These are phyloP conservation scores for Drosophila elegans DNA, from an alignment of 1,140 invertebrate genomes.

Conservation along the genomic window DNA sequence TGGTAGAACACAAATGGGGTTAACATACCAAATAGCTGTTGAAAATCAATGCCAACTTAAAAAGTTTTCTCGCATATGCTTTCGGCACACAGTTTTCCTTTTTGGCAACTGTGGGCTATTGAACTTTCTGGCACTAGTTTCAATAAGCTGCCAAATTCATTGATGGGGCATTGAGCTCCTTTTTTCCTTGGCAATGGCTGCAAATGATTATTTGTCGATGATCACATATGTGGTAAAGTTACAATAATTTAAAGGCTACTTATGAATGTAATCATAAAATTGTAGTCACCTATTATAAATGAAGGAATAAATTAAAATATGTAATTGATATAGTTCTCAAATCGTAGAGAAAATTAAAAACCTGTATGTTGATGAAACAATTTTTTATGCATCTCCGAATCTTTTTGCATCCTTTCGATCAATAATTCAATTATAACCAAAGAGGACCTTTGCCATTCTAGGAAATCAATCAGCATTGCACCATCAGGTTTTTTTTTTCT, in stretches of 20 bases:
- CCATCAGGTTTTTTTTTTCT: conserved; percentile 3
- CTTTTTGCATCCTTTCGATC: conserved; percentile 1
- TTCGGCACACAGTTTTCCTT: conserved; percentile 13
- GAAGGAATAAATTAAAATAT: too few species aligned
- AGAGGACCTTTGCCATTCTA: conserved; percentile 17
- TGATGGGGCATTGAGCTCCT: conserved; percentile 7
- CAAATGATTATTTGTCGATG: conserved; percentile 18
- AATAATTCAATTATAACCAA: conserved; percentile 34
- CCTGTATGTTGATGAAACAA: too few species aligned
- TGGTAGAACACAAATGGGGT: conserved; percentile 24
- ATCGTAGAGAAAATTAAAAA: too few species aligned
- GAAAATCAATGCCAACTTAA: conserved; percentile 54
- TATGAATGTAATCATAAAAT: neutral
- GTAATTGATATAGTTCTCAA: too few species aligned
- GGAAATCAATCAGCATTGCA: conserved; percentile 32
- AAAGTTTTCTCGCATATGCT: conserved; percentile 55
- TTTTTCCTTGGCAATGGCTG: conserved; percentile 14
- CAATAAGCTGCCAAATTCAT: conserved; percentile 31
- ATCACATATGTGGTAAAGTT: neutral
- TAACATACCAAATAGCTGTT: conserved; percentile 15
- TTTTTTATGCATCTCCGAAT: neutral
- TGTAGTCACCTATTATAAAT: too few species aligned
- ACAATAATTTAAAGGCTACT: neutral
- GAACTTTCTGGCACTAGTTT: conserved; percentile 26
- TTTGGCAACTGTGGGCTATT: conserved; percentile 30